Evolutionary conservation across 2,888 invertebrate species (phyloP), one percentile per base, ranked within the genome.

Genomic region (Choreutis nemorana): DNA sequence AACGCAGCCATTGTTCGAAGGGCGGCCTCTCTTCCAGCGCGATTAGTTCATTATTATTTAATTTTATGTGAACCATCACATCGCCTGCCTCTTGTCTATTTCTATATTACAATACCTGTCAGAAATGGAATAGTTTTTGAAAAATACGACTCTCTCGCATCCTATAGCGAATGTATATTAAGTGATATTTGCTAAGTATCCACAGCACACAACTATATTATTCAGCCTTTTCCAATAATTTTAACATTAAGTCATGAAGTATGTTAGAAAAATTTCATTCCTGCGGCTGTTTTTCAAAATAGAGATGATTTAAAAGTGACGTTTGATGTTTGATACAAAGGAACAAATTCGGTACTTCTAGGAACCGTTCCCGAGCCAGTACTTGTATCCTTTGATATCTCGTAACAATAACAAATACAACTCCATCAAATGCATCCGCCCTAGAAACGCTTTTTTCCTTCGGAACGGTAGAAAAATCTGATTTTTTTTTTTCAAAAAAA

Each of bases 1-100:
- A 75, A 67, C 68, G 57, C 41, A 23, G 35, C 50, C 55, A 68
- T 75, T 77, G 75, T 75, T 65, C 68, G 62, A 37, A 46, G 50
- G 52, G 49, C 55, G 47, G 42, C 37, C 44, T 43, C 43, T 39
- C 48, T 33, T 38, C 42, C 50, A 49, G 39, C 51, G 44, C 63
- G 65, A 71, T 75, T 71, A 71, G 57, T 71, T 68, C 68, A 66
- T 72, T 67, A 71, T 68, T 70, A 67, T 70, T 66, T 60, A 58
- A 73, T 67, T 70, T 68, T 64, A 72, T 68, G 70, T 56, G 62
- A 54, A 53, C 51, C 25, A 31, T 29, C 21, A 24, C n/a, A n/a
- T 14, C 21, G 30, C 24, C 28, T 32, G 30, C 25, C 27, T 39
- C 26, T 46, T 38, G 30, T 36, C 33, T 39, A 36, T 40, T n/a